phyloP scores from a whole-genome alignment of 2,888 invertebrate species.

The Apodemia mormo region DNA sequence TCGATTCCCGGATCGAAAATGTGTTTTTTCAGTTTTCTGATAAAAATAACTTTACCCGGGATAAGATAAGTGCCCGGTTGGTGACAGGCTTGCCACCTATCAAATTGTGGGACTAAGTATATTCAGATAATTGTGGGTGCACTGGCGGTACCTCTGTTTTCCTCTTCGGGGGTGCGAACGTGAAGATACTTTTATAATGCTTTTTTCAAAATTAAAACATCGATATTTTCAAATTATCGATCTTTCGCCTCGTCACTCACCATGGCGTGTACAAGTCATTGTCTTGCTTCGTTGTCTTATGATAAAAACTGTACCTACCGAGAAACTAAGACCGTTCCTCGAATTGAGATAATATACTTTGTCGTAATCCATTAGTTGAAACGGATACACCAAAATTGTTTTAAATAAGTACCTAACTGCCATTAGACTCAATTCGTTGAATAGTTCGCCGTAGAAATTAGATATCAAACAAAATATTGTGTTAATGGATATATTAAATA shows the following conservation, averaged over 20 bases:
- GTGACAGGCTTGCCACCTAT: too few relatives aligned
- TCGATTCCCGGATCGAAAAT: too few relatives aligned
- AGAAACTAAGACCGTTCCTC: constrained; percentile 16
- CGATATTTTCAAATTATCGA: background rate
- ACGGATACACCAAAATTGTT: constrained; percentile 15
- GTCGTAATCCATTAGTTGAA: constrained; percentile 16
- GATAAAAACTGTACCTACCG: constrained; percentile 17
- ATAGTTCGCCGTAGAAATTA: background rate
- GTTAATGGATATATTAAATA: too few relatives aligned
- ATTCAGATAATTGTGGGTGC: too few relatives aligned
- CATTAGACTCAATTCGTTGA: constrained; percentile 11
- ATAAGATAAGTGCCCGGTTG: too few relatives aligned
- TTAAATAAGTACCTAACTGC: background rate
- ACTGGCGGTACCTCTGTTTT: too few relatives aligned
- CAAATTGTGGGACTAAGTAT: too few relatives aligned
- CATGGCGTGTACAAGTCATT: constrained; percentile 11
- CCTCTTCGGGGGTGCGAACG: too few relatives aligned
- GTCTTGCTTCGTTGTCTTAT: constrained; percentile 10
- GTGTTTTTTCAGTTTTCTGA: too few relatives aligned
- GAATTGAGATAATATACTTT: constrained; percentile 10
- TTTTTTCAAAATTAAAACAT: too few relatives aligned
- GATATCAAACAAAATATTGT: background rate
- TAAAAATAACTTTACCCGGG: too few relatives aligned
- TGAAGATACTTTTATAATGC: too few relatives aligned
- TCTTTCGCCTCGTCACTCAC: background rate